Evolutionary conservation across 2,888 invertebrate species (phyloP), one percentile per base, ranked within the genome.

Genomic region (Sericinus montela): DNA sequence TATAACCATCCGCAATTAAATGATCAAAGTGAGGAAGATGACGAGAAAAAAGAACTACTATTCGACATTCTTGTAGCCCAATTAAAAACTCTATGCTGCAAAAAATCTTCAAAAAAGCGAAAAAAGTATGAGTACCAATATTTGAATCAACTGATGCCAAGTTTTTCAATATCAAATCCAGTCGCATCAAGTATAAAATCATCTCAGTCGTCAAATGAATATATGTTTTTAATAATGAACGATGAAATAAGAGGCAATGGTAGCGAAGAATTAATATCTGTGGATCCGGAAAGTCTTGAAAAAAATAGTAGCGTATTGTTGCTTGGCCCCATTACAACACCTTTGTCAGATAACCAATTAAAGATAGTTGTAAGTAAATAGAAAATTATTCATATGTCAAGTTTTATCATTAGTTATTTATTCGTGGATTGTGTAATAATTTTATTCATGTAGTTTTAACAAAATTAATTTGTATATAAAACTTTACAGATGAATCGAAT

Each of bases 41-140:
- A 79, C 35, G 67, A 68, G 44, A 80, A 75, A 54, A 83, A 73
- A 57, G 80, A 84, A 71, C 54, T 82, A 35, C 58, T 86, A 10
- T 87, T 86, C 57, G 79, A 87, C 63, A 65, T 81, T 48, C 69
- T 87, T n/a, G 77, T 82, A 15, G 67, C 75, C 3, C 85, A 87
- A 55, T 54, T 88, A 41, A 87, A 82, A 66, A 58, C 75, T 16
- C 62, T 88, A 4, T 88, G 87, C 57, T 88, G 85, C 62, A 83
- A 82, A 58, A 60, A 58, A 53, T 45, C 60, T 1, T 54, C 58
- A 38, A 65, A 63, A 30, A 53, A 43, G 55, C 52, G 40, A 43
- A 52, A 1, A 60, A 53, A 15, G 62, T 63, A 41, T 38, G 55
- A 9, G 58, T 67, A 56, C 46, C 64, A 29, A 57, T 67, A 51